Conservation (phyloP, 2,113 vertebrate genomes). For the Toxostoma redivivum region DNA sequence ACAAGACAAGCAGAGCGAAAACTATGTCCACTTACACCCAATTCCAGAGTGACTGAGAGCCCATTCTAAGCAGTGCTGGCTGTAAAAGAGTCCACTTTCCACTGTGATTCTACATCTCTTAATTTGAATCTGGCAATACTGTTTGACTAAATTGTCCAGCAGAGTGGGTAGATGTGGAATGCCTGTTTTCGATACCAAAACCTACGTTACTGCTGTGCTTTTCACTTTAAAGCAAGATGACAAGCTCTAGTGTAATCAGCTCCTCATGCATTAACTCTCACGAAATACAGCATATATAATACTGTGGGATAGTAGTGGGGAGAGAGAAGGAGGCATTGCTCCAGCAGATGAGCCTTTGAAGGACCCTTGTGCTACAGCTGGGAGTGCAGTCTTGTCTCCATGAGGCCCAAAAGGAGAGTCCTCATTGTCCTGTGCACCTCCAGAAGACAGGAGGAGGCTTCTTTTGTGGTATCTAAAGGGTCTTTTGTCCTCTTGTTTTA, state of each 20-base stretch:
- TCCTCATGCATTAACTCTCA: background rate
- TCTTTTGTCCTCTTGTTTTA: background rate
- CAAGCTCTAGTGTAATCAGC: background rate
- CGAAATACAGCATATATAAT: background rate
- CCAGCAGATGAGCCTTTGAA: background rate
- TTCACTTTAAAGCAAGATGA: background rate
- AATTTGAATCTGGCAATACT: background rate
- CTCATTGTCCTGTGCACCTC: background rate
- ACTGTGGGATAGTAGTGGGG: fast-evolving
- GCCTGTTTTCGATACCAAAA: background rate
- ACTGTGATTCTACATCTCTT: background rate
- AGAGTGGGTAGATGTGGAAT: background rate
- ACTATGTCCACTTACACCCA: background rate
- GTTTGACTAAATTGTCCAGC: background rate
- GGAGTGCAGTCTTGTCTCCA: background rate
- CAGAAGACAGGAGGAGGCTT: background rate
- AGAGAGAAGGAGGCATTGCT: background rate
- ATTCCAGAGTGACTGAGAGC: background rate
- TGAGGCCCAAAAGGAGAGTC: background rate
- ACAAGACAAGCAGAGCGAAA: background rate
- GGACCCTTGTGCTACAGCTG: background rate
- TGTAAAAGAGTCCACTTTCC: background rate
- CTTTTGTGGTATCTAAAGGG: background rate
- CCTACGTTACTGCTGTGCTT: background rate
- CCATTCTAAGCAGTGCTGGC: background rate